A percentile compares a stretch with the other conserved stretches of the same genome.
Evolutionary conservation across 2,113 vertebrate genomes (phyloP).

Genomic region (Onychostoma macrolepis): DNA sequence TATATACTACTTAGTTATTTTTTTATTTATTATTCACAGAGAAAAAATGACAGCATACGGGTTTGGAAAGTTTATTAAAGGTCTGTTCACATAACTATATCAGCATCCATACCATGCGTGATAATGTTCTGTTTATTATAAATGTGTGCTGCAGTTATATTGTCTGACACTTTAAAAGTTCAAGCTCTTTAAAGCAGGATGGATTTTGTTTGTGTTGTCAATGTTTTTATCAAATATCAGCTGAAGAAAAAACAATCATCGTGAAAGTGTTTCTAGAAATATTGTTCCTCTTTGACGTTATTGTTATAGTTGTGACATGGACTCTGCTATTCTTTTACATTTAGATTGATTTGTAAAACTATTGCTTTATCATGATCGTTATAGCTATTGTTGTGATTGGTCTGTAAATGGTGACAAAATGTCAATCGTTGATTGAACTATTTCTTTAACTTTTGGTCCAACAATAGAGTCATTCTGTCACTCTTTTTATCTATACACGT

Average conservation of each 20-base stretch:
- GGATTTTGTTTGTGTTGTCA: too few relatives aligned
- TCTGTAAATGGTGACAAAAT: neutral
- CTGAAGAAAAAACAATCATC: too few relatives aligned
- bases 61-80: neutral
- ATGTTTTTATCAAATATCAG: too few relatives aligned
- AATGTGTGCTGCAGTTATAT: too few relatives aligned
- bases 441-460: neutral
- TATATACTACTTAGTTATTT: neutral
- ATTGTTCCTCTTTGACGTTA: too few relatives aligned
- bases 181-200: too few relatives aligned
- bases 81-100: too few relatives aligned
- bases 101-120: too few relatives aligned
- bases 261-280: too few relatives aligned
- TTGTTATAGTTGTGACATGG: too few relatives aligned
- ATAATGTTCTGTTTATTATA: too few relatives aligned
- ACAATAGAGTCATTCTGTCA: neutral
- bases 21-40: neutral
- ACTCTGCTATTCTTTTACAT: neutral
- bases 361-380: neutral
- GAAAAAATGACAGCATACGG: neutral
- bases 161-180: too few relatives aligned
- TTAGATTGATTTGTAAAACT: neutral
- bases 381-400: neutral
- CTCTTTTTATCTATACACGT: conserved; percentile 44
- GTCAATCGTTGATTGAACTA: conserved; percentile 13